Conservation (phyloP, 2,113 vertebrate genomes). For the Elgaria multicarinata region DNA sequence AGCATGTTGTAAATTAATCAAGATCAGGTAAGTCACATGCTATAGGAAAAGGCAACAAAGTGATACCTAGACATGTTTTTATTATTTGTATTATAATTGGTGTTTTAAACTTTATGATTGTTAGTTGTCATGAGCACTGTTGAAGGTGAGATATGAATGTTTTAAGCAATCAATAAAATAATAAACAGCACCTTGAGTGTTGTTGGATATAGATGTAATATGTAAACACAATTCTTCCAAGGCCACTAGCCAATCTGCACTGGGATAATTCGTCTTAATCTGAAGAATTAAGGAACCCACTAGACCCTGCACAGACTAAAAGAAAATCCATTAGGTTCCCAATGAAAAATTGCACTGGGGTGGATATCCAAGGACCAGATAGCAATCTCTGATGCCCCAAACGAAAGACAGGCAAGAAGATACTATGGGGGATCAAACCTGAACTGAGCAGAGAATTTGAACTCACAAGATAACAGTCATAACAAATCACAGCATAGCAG, state of each 20-base stretch:
- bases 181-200: not conserved
- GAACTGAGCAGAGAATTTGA: not conserved
- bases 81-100: not conserved
- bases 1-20: not conserved
- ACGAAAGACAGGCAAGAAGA: not conserved
- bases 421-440: not conserved
- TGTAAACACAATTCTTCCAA: not conserved
- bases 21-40: not conserved
- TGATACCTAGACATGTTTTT: not conserved
- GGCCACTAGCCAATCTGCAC: not conserved
- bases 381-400: not conserved
- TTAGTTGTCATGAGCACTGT: not conserved
- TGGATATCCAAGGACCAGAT: not conserved
- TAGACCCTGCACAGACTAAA: not conserved
- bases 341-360: not conserved
- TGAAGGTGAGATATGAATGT: not conserved
- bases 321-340: not conserved
- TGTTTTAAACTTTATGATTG: not conserved
- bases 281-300: not conserved
- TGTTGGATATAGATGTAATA: not conserved
- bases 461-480: not conserved
- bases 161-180: constrained; percentile 7
- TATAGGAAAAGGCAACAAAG: not conserved
- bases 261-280: no score
- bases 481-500: not conserved